These are phyloP conservation scores for Carposina sasakii DNA, from an alignment of 1,140 invertebrate genomes.

Conservation along the genomic window DNA sequence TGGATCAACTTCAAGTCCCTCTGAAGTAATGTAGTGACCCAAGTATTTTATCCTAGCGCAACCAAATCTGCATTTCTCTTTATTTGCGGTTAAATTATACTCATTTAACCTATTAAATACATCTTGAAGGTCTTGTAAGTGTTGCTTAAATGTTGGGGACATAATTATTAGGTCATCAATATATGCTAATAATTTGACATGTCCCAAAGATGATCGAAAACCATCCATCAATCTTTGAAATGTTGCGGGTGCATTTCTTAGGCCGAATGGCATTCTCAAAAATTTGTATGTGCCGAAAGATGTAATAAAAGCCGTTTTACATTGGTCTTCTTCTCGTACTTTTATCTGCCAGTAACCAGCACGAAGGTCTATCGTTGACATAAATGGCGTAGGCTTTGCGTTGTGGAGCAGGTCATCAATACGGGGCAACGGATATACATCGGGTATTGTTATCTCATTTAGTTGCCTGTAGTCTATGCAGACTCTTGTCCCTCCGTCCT, in stretches of 20 bases:
- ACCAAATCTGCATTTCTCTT: constrained; percentile 35
- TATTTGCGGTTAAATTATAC: constrained; percentile 18
- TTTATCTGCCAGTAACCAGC: neutral
- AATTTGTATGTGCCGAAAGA: neutral
- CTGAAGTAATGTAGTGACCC: constrained; percentile 37
- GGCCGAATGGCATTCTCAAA: neutral
- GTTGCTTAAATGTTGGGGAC: constrained; percentile 36
- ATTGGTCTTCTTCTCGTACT: neutral
- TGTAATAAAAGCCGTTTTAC: neutral
- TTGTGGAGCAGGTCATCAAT: neutral
- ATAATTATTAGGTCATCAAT: constrained; percentile 50
- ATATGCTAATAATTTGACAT: constrained; percentile 29
- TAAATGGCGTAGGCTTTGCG: neutral
- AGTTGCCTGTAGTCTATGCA: constrained; percentile 37
- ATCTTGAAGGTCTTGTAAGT: constrained; percentile 33
- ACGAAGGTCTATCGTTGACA: neutral
- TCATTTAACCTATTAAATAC: constrained; percentile 17
- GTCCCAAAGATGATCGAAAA: neutral
- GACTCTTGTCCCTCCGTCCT: constrained; percentile 26
- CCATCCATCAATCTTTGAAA: neutral
- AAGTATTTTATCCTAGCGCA: constrained; percentile 31
- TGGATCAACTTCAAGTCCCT: constrained; percentile 33
- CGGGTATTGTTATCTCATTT: neutral
- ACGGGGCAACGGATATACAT: neutral
- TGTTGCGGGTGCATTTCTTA: neutral